A percentile compares a stretch with the other conserved stretches of the same genome.
phyloP scores from a whole-genome alignment of 2,113 vertebrate species.

The Tragelaphus buxtoni region DNA sequence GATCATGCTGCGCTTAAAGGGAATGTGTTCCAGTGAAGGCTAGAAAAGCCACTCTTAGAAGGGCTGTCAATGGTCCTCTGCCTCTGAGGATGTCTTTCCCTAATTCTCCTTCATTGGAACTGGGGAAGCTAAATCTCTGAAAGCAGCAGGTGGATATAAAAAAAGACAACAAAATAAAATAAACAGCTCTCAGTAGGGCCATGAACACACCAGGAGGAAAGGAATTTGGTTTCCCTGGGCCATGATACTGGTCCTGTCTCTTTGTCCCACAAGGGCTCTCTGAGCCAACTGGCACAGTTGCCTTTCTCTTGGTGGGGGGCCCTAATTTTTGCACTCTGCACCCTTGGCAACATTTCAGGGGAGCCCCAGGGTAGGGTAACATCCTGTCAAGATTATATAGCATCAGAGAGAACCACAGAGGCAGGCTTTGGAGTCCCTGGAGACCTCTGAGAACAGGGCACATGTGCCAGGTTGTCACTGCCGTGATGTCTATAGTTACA shows the following conservation, averaged over 20 bases:
- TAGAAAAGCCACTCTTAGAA: background rate
- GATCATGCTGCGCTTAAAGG: background rate
- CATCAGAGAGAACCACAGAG: background rate
- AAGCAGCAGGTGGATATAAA: background rate
- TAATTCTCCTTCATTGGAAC: background rate
- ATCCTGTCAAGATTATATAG: background rate
- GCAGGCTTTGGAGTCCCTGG: background rate
- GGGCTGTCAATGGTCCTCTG: background rate
- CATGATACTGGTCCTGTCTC: background rate
- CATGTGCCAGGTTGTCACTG: rapidly evolving
- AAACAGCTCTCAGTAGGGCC: background rate
- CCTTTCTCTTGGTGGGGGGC: background rate
- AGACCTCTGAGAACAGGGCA: background rate
- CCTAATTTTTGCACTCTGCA: background rate
- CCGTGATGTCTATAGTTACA: background rate
- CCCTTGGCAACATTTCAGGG: background rate
- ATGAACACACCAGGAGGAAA: background rate
- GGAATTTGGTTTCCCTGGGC: background rate
- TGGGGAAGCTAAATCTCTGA: background rate
- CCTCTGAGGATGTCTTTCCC: background rate
- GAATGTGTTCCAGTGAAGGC: background rate
- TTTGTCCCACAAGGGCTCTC: background rate
- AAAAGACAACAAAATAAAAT: background rate
- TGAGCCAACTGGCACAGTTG: background rate
- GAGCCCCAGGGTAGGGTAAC: background rate